Conservation (phyloP, 37 sponge, comb jelly and placozoan species). For the Mnemiopsis leidyi region DNA sequence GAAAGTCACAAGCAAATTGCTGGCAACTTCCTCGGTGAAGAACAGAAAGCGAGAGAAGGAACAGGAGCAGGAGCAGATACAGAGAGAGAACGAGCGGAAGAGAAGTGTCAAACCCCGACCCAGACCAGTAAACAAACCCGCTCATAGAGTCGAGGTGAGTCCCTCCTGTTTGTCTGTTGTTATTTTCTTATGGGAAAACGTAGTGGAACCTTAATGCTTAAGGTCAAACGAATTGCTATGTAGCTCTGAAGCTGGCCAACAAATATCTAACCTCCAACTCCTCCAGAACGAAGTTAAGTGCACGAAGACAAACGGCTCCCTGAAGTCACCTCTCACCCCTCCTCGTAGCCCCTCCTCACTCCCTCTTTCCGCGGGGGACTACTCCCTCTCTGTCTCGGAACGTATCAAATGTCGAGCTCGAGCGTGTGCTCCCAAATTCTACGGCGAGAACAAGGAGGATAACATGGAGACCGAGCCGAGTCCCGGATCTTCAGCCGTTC, state of each 20-base stretch:
- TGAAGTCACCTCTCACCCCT: constrained; percentile 62
- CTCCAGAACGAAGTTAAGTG: not conserved
- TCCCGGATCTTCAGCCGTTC: not conserved
- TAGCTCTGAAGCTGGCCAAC: too few relatives aligned
- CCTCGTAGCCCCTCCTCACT: constrained; percentile 55
- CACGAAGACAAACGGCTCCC: not conserved
- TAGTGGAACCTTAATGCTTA: too few relatives aligned
- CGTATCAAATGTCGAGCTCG: constrained; percentile 48
- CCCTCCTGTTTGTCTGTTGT: too few relatives aligned
- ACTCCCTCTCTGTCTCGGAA: constrained; percentile 56
- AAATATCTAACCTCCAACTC: too few relatives aligned
- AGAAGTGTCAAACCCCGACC: not conserved
- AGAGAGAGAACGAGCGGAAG: not conserved
- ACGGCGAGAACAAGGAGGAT: constrained; percentile 51
- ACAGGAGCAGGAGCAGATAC: not conserved
- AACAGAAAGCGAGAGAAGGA: constrained; percentile 26
- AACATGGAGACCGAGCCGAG: not conserved
- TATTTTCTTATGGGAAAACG: too few relatives aligned
- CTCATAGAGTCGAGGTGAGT: too few relatives aligned
- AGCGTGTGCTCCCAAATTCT: constrained; percentile 45
- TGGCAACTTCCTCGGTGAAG: constrained; percentile 35
- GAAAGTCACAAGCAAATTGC: constrained; percentile 46
- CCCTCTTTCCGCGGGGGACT: constrained; percentile 44
- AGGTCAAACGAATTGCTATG: too few relatives aligned
- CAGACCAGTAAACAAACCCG: not conserved